Percentiles rank a stretch among this genome's conserved stretches.
Conservation (phyloP, 2,888 invertebrate genomes). For the Catocala fraxini region DNA sequence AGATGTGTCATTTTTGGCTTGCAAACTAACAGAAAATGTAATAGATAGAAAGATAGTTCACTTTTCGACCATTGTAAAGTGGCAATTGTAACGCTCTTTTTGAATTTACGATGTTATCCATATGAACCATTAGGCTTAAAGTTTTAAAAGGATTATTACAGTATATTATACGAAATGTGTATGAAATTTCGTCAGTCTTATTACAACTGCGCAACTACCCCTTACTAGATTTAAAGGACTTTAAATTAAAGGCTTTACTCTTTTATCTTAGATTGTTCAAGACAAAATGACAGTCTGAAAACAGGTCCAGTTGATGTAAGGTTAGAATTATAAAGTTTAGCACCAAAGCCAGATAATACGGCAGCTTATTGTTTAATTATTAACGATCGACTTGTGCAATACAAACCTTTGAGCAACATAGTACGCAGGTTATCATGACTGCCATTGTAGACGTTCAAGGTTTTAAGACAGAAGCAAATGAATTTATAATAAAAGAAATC, state of each 20-base stretch:
- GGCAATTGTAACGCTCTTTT: constrained; percentile 58
- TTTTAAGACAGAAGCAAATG: constrained; percentile 26
- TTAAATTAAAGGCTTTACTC: constrained; percentile 42
- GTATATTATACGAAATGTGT: constrained; percentile 48
- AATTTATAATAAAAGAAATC: constrained; percentile 42
- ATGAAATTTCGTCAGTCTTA: constrained; percentile 49
- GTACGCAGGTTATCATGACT: constrained; percentile 35
- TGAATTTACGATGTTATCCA: constrained; percentile 45
- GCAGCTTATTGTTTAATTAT: constrained; percentile 48
- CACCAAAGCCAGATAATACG: constrained; percentile 40
- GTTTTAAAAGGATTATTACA: constrained; percentile 40
- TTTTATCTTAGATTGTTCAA: constrained; percentile 48
- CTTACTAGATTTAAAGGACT: constrained; percentile 29
- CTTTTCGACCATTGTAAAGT: constrained; percentile 54
- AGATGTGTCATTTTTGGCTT: constrained; percentile 54
- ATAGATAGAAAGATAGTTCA: constrained; percentile 37
- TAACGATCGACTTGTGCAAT: constrained; percentile 43
- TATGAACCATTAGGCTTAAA: constrained; percentile 46
- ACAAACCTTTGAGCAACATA: constrained; percentile 39
- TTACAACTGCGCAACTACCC: constrained; percentile 41
- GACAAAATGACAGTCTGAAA: constrained; percentile 46
- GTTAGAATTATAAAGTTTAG: constrained; percentile 44
- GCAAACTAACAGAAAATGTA: constrained; percentile 18
- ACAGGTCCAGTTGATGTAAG: constrained; percentile 47
- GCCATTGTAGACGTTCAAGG: constrained; percentile 30